Evolutionary conservation across 2,888 invertebrate species (phyloP).

Genomic region (Mechanitis mazaeus): DNA sequence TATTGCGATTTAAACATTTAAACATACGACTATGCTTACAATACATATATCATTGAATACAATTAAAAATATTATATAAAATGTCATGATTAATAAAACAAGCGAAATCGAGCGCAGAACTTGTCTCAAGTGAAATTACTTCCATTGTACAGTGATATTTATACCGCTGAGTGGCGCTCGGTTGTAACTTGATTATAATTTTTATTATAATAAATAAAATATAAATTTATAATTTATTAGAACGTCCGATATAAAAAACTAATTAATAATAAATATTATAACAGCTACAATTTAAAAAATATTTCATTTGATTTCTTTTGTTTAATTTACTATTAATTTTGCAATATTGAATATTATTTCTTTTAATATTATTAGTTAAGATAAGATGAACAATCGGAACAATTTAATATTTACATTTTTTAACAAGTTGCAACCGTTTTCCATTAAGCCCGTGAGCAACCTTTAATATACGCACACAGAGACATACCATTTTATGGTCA

Average conservation of each 20-base stretch:
- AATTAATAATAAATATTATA: constrained; percentile 22
- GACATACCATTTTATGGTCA: constrained; percentile 53
- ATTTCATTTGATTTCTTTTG: too few relatives aligned
- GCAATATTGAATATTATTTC: not conserved
- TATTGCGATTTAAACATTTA: not conserved
- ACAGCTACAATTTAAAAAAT: not conserved
- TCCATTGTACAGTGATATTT: constrained; percentile 63
- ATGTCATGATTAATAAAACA: constrained; percentile 23
- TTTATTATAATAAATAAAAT: constrained; percentile 4
- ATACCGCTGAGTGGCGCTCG: constrained; percentile 41
- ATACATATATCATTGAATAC: not conserved
- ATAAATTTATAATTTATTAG: not conserved
- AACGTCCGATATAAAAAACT: constrained; percentile 2
- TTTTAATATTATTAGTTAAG: not conserved
- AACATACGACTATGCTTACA: not conserved
- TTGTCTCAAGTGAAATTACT: constrained; percentile 56
- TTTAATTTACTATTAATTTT: not conserved
- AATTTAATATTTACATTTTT: not conserved
- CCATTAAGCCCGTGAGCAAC: constrained; percentile 42
- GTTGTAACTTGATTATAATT: constrained; percentile 43
- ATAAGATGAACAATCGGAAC: not conserved
- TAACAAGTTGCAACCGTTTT: constrained; percentile 45
- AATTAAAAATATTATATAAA: not conserved
- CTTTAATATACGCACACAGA: constrained; percentile 63
- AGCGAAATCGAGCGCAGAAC: constrained; percentile 32